Conservation (phyloP, 2,797 vertebrate species). For the Megaceryle alcyon region DNA sequence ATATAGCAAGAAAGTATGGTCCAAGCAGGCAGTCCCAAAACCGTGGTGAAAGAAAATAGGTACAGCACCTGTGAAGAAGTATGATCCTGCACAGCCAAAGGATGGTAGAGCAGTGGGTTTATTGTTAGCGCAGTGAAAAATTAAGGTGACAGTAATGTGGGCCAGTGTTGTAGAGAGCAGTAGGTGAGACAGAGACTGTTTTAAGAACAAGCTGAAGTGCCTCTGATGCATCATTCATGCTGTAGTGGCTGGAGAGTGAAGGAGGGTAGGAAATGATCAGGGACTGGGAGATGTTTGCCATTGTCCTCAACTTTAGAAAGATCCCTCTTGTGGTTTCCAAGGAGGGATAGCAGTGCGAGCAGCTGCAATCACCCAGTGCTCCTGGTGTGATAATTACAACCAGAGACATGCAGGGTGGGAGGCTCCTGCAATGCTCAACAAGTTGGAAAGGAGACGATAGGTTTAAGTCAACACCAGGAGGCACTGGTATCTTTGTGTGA, state of each 20-base stretch:
- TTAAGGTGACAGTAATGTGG: not conserved
- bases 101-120: not conserved
- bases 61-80: not conserved
- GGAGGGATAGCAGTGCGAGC: not conserved
- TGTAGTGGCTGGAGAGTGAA: not conserved
- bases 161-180: not conserved
- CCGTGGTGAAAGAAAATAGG: not conserved
- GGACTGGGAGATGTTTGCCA: not conserved
- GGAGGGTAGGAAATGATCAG: not conserved
- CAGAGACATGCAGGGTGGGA: not conserved
- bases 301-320: not conserved
- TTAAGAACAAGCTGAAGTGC: not conserved
- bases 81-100: not conserved
- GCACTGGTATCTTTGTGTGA: not conserved
- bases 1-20: not conserved
- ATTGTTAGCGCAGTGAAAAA: not conserved
- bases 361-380: not conserved
- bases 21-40: not conserved
- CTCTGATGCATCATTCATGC: not conserved
- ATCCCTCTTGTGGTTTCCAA: not conserved
- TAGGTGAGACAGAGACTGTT: not conserved
- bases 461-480: not conserved
- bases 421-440: not conserved
- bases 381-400: not conserved
- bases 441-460: accelerated